phyloP scores from a whole-genome alignment of 2,797 vertebrate genomes.

The Eospalax fontanierii region DNA sequence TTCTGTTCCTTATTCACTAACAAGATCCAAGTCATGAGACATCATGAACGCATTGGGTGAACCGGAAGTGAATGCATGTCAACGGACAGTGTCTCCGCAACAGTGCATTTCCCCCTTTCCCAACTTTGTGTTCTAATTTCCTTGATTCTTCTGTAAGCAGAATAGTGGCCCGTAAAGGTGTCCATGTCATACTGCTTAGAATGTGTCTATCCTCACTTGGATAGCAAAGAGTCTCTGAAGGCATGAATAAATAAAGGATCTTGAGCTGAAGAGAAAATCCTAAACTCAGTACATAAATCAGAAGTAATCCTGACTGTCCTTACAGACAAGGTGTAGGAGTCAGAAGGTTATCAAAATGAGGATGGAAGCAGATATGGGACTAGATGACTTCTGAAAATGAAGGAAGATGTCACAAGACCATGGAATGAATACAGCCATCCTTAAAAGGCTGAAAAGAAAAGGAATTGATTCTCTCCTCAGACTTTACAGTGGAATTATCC shows the following conservation, averaged over 20 bases:
- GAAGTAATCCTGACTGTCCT: neutral
- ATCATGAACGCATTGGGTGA: neutral
- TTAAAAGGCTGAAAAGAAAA: neutral
- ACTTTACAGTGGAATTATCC: no score
- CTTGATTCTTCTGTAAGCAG: no score
- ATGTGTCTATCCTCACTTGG: neutral
- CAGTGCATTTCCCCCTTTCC: neutral
- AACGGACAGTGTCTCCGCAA: neutral
- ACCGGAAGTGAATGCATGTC: neutral
- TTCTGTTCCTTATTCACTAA: neutral
- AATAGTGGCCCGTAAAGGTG: neutral
- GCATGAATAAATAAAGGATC: neutral
- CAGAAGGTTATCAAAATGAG: neutral
- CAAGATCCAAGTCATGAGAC: neutral
- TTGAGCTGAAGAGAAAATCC: no score
- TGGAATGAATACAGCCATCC: no score
- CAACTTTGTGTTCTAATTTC: neutral
- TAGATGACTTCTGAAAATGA: neutral
- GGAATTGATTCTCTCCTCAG: neutral
- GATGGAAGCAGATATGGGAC: neutral
- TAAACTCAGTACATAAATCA: neutral
- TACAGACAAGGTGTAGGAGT: neutral
- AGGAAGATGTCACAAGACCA: no score
- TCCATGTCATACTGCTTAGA: neutral
- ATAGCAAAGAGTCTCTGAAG: neutral